Evolutionary conservation across 2,888 invertebrate species (phyloP).

Genomic region (Polymixis lichenea): DNA sequence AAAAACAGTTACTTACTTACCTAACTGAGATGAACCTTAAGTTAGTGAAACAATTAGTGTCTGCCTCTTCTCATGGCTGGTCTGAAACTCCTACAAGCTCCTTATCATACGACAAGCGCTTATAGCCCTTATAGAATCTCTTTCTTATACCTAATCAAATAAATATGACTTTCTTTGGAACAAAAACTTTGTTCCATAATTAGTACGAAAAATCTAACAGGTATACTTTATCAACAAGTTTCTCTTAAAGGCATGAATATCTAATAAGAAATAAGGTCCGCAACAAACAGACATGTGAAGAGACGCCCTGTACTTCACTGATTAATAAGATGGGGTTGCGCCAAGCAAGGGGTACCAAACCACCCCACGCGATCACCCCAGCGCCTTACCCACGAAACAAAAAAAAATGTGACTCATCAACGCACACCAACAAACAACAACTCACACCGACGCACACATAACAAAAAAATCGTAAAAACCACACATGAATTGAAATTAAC

Average conservation of each 20-base stretch:
- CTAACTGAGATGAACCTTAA: not conserved
- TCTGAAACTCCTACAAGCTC: not conserved
- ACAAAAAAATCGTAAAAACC: constrained; percentile 76
- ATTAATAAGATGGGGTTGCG: constrained; percentile 91
- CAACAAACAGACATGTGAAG: constrained; percentile 88
- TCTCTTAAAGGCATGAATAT: constrained; percentile 70
- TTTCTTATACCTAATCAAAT: not conserved
- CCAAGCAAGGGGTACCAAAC: constrained; percentile 86
- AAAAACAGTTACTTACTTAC: not conserved
- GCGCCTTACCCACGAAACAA: constrained; percentile 91
- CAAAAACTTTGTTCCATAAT: not conserved
- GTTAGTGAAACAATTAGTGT: not conserved
- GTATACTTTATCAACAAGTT: constrained; percentile 44
- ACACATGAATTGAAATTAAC: constrained; percentile 77
- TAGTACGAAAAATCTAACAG: constrained; percentile 20
- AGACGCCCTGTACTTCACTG: constrained; percentile 90
- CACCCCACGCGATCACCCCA: constrained; percentile 87
- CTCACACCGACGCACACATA: constrained; percentile 74
- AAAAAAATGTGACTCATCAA: constrained; percentile 91
- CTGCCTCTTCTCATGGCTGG: not conserved
- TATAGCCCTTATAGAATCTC: not conserved
- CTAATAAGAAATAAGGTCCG: constrained; percentile 84
- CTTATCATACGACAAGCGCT: too few relatives aligned
- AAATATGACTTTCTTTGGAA: not conserved
- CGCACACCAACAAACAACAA: constrained; percentile 86